Evolutionary conservation across 1,140 invertebrate species (phyloP).

Genomic region (Orussus abietinus): DNA sequence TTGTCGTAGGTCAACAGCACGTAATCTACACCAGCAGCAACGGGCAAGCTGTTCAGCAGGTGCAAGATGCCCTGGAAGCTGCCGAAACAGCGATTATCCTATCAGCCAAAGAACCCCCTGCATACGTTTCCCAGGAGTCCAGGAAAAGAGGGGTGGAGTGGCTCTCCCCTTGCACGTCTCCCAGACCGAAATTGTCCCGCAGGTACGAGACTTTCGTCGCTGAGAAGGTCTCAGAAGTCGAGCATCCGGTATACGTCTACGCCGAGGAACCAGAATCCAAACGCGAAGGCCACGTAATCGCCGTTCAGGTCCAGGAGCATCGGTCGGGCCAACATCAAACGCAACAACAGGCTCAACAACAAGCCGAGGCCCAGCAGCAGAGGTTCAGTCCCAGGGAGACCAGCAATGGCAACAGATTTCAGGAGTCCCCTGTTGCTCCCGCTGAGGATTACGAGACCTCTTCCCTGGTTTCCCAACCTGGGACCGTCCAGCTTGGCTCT

Average conservation of each 20-base stretch:
- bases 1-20: slow-evolving; percentile 20
- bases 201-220: slow-evolving; percentile 37
- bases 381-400: slow-evolving; percentile 41
- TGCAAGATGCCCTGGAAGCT: slow-evolving; percentile 28
- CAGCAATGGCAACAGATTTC: slow-evolving; percentile 21
- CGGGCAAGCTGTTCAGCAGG: slow-evolving; percentile 33
- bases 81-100: slow-evolving; percentile 27
- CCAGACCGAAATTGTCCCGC: background rate
- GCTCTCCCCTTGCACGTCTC: too few relatives aligned
- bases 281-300: slow-evolving; percentile 33
- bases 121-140: slow-evolving; percentile 26
- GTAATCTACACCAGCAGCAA: slow-evolving; percentile 32
- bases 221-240: slow-evolving; percentile 35
- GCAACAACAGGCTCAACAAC: slow-evolving; percentile 22
- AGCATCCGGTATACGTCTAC: slow-evolving; percentile 35
- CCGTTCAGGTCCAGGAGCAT: slow-evolving; percentile 31
- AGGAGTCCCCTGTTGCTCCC: slow-evolving; percentile 30
- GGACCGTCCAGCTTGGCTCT: slow-evolving; percentile 27
- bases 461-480: slow-evolving; percentile 25
- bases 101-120: slow-evolving; percentile 32
- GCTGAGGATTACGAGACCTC: slow-evolving; percentile 36
- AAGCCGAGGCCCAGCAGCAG: slow-evolving; percentile 21
- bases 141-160: too few relatives aligned
- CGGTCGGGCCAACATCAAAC: slow-evolving; percentile 25
- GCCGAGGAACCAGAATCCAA: slow-evolving; percentile 27